These are phyloP conservation scores for Acronicta psi DNA, from an alignment of 2,888 invertebrate genomes.

Conservation along the genomic window DNA sequence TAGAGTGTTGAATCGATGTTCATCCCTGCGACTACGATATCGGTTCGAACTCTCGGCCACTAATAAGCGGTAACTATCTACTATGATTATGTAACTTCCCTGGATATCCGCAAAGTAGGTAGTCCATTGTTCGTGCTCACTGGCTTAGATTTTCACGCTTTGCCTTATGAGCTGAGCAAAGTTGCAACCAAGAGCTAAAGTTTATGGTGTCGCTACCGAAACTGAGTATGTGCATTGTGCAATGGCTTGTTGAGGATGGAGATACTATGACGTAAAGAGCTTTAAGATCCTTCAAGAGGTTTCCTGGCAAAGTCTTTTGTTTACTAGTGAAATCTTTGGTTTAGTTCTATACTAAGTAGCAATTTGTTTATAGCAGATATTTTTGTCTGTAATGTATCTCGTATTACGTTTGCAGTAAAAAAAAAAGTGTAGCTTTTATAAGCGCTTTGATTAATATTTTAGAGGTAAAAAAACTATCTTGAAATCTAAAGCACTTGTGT, in stretches of 20 bases:
- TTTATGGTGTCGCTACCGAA: not conserved
- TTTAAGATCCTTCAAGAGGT: not conserved
- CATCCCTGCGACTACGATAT: conserved; percentile 36
- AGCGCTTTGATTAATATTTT: too few species aligned
- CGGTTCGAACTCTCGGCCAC: conserved; percentile 28
- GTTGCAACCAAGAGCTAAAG: conserved; percentile 11
- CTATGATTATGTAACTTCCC: conserved; percentile 28
- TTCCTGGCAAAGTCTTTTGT: not conserved
- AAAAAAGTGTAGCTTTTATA: too few species aligned
- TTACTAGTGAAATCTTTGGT: not conserved
- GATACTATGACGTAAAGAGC: not conserved
- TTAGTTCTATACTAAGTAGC: too few species aligned
- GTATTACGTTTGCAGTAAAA: too few species aligned
- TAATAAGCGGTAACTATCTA: conserved; percentile 39
- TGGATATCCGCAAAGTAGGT: conserved; percentile 37
- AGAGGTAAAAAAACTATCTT: too few species aligned
- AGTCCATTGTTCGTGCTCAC: conserved; percentile 36
- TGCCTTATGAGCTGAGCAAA: conserved; percentile 17
- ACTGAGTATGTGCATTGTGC: not conserved
- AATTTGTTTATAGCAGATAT: too few species aligned
- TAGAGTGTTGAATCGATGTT: conserved; percentile 7
- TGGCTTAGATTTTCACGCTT: conserved; percentile 15
- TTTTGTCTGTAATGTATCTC: too few species aligned
- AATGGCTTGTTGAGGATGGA: conserved; percentile 1
- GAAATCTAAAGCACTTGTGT: too few species aligned